Evolutionary conservation across 2,888 invertebrate genomes (phyloP).

Genomic region (Ophion costatus): DNA sequence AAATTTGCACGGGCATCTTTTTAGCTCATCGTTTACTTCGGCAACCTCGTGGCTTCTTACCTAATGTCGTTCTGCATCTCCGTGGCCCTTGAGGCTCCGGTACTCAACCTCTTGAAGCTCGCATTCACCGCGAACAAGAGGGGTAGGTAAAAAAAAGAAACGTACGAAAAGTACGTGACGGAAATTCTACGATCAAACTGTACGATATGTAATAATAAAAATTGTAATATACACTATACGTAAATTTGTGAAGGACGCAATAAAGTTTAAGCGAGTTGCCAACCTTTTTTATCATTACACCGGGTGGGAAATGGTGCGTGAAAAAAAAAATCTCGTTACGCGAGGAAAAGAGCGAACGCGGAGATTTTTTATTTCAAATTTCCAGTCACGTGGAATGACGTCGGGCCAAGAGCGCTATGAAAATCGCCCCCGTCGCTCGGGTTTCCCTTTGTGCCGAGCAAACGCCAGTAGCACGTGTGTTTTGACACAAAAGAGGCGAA

Average conservation of each 20-base stretch:
- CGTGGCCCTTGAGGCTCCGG: slow-evolving; percentile 92
- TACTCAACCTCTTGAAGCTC: slow-evolving; percentile 91
- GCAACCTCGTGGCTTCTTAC: slow-evolving; percentile 92
- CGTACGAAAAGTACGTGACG: neutral
- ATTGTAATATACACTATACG: slow-evolving; percentile 59
- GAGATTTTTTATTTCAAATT: slow-evolving; percentile 23
- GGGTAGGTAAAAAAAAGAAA: slow-evolving; percentile 77
- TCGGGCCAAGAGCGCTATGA: slow-evolving; percentile 22
- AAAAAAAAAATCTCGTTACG: neutral
- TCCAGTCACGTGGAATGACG: slow-evolving; percentile 9
- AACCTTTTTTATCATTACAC: neutral
- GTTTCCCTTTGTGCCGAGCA: slow-evolving; percentile 7
- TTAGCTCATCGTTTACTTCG: slow-evolving; percentile 88
- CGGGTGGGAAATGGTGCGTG: neutral
- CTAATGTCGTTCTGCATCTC: slow-evolving; percentile 91
- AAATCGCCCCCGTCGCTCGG: slow-evolving; percentile 26
- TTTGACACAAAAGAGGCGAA: slow-evolving; percentile 22
- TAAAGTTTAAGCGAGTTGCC: slow-evolving; percentile 50
- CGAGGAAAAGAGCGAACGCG: neutral
- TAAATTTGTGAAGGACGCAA: slow-evolving; percentile 50
- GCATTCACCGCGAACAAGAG: slow-evolving; percentile 83
- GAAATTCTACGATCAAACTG: slow-evolving; percentile 17
- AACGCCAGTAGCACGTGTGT: slow-evolving; percentile 49
- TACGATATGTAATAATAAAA: slow-evolving; percentile 30
- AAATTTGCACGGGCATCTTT: slow-evolving; percentile 3